Evolutionary conservation across 1,140 invertebrate genomes (phyloP).

Genomic region (Triops cancriformis): DNA sequence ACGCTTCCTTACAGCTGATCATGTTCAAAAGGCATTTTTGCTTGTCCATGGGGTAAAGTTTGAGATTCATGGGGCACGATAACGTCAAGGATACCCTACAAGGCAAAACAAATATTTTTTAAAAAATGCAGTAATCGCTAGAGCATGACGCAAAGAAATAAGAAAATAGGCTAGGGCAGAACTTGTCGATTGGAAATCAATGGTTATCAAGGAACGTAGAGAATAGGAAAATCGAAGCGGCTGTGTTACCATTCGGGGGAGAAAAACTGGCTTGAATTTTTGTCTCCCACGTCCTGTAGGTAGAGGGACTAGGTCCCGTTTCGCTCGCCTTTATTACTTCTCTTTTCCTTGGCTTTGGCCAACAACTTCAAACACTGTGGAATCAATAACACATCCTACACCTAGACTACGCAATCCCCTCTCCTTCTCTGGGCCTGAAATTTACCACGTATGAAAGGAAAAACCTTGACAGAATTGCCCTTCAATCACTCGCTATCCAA

Average conservation of each 20-base stretch:
- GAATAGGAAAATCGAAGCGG: neutral
- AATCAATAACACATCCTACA: constrained; percentile 7
- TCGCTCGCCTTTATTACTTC: neutral
- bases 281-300: neutral
- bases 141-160: neutral
- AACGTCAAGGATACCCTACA: constrained; percentile 79
- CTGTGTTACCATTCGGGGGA: neutral
- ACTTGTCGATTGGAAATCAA: neutral
- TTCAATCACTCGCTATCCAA: neutral
- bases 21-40: constrained; percentile 86
- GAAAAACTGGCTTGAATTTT: neutral
- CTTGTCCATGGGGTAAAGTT: constrained; percentile 86
- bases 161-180: constrained; percentile 14
- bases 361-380: neutral
- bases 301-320: neutral
- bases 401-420: neutral
- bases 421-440: neutral
- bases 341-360: neutral
- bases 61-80: constrained; percentile 91
- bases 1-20: constrained; percentile 80
- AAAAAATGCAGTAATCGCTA: neutral
- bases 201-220: neutral
- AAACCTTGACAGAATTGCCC: neutral
- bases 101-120: neutral
- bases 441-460: neutral